phyloP scores from a whole-genome alignment of 2,113 vertebrate genomes.

The Mixornis gularis region DNA sequence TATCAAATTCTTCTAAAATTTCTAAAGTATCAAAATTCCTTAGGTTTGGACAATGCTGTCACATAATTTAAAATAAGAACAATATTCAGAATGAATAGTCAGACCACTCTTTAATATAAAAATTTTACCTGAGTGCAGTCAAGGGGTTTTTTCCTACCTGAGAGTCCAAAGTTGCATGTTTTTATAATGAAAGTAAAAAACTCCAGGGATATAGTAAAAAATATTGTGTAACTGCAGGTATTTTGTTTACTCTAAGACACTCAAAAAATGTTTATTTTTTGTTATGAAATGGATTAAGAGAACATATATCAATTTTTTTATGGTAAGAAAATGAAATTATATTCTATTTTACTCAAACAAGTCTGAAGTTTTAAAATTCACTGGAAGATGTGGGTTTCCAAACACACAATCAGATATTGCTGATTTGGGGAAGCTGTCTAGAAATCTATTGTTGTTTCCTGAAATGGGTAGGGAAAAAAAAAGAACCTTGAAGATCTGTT shows the following conservation, averaged over 20 bases:
- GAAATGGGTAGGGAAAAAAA: neutral
- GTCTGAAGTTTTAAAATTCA: neutral
- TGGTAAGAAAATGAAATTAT: neutral
- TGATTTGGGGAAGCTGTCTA: neutral
- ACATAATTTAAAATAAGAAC: neutral
- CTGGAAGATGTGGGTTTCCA: neutral
- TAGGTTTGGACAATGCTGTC: neutral
- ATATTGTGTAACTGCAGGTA: neutral
- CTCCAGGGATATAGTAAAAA: neutral
- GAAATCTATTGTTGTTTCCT: neutral
- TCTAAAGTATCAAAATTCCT: neutral
- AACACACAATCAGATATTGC: no score
- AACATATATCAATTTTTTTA: neutral
- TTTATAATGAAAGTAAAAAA: neutral
- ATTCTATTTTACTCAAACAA: neutral
- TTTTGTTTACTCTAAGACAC: neutral
- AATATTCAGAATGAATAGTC: neutral
- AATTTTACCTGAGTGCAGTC: neutral
- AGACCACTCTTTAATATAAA: neutral
- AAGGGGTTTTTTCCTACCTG: neutral
- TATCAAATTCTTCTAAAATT: neutral
- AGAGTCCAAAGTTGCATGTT: neutral
- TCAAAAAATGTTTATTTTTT: neutral
- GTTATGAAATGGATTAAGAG: accelerated
- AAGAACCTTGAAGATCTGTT: neutral